Base-by-base conservation (phyloP, 53 echinoderm and acorn worm genomes). In the Holothuria scabra region DNA sequence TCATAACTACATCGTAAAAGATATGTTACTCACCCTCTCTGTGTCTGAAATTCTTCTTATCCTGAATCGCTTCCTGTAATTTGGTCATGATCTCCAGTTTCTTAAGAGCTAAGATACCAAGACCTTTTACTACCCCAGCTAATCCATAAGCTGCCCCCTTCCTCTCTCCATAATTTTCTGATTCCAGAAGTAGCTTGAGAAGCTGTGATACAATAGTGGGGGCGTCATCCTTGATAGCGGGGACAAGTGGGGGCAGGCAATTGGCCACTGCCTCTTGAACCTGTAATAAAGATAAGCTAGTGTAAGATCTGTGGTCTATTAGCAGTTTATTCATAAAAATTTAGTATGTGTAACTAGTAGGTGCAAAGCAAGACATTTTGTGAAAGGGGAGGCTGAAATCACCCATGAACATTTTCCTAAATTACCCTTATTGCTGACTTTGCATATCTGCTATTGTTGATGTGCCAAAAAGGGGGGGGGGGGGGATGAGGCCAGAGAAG, bases 261-360 rank as follows among this genome's bases (percentile, higher is more conserved):
- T 94, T 94, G 69, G 97, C 97, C 19, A 97, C 97, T 56, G 97
- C 97, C 65, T 96, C 94, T 81, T 97, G 97, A 21, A 97, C 94
- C 97, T 97, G 76, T n/a, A 52, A 52, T 8, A 18, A 52, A 16
- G 18, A 52, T 14, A 16, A 52, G 52, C 52, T 0, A 52, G 52
- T 52, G 3, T n/a, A 52, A 52, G 52, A 52, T 18, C 0, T 8
- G 8, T 52, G 16, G 18, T 52, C 0, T 18, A 52, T 16, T 52
- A 18, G 18, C 52, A 52, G 18, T 2, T 52, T 0, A 52, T 16
- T 16, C 14, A 16, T 16, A 1, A 52, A 14, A 52, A 44, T 5
- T n/a, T n/a, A n/a, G n/a, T 41, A 41, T 41, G 41, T 2, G 41
- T 41, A 41, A 35, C 35, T 6, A 35, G n/a, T n/a, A n/a, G n/a